Conservation (phyloP, 1,140 invertebrate species). For the Arctopsyche grandis region DNA sequence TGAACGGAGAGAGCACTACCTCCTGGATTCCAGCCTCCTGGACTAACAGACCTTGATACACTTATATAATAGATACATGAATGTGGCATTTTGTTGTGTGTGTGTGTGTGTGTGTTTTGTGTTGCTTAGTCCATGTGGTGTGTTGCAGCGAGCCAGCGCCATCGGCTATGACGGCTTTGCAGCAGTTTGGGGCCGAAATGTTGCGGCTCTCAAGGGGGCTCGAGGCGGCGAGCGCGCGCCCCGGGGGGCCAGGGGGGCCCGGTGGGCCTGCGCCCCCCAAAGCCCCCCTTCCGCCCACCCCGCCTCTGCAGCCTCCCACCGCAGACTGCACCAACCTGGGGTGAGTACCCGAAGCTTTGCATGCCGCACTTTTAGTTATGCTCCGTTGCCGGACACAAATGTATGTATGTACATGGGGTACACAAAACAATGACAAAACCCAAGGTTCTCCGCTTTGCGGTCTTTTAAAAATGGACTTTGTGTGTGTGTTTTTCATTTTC, state of each 20-base stretch:
- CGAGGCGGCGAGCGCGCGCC: slow-evolving; percentile 68
- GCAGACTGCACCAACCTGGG: slow-evolving; percentile 34
- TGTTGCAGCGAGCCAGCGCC: slow-evolving; percentile 74
- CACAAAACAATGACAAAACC: too few species aligned
- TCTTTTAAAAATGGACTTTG: too few species aligned
- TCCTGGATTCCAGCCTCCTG: too few species aligned
- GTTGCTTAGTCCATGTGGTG: slow-evolving; percentile 22
- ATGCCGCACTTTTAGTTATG: too few species aligned
- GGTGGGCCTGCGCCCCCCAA: neutral
- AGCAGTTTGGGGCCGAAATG: slow-evolving; percentile 86
- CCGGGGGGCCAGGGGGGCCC: slow-evolving; percentile 18
- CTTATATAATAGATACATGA: too few species aligned
- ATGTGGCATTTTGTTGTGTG: neutral
- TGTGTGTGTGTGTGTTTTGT: neutral
- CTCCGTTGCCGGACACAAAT: neutral
- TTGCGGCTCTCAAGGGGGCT: slow-evolving; percentile 80
- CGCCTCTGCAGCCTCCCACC: slow-evolving; percentile 18
- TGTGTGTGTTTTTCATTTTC: too few species aligned
- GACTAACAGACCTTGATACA: too few species aligned
- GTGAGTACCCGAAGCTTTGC: slow-evolving; percentile 28
- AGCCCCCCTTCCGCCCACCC: neutral
- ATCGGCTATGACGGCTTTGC: slow-evolving; percentile 81
- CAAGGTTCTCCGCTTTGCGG: too few species aligned
- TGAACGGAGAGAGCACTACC: too few species aligned
- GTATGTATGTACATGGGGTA: too few species aligned